Evolutionary conservation across 1,140 invertebrate species (phyloP).

Genomic region (Zophobas atratus): DNA sequence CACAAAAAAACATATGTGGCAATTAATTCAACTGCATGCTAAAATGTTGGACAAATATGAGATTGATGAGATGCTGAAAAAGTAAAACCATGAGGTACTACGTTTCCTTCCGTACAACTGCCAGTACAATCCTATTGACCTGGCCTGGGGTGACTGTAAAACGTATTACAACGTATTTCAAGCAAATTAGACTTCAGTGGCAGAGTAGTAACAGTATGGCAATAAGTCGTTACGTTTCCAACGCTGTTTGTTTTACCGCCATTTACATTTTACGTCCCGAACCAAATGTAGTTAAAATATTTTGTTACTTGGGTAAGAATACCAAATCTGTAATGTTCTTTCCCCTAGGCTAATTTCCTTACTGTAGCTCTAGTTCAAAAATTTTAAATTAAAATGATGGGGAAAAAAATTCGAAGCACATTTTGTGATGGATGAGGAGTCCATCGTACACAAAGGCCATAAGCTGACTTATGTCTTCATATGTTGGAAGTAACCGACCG

Average conservation of each 20-base stretch:
- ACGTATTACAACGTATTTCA: conserved; percentile 16
- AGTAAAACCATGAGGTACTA: neutral
- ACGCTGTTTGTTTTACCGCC: neutral
- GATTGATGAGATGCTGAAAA: neutral
- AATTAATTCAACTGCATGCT: neutral
- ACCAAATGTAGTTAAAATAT: too few species aligned
- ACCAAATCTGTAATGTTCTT: too few species aligned
- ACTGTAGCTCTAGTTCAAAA: too few species aligned
- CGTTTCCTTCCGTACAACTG: conserved; percentile 1
- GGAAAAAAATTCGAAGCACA: too few species aligned
- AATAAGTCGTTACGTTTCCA: neutral
- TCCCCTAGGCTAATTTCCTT: too few species aligned
- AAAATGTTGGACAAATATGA: conserved; percentile 5
- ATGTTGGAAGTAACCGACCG: too few species aligned
- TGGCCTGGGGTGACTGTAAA: neutral
- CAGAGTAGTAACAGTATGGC: neutral
- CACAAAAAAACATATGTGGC: neutral
- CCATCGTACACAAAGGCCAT: too few species aligned
- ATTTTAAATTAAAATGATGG: too few species aligned
- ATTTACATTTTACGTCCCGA: too few species aligned
- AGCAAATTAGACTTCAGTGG: conserved; percentile 1
- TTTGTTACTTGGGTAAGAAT: too few species aligned
- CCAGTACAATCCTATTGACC: neutral
- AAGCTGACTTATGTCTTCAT: too few species aligned
- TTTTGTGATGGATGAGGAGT: too few species aligned